Base-by-base conservation (phyloP, 2,888 invertebrate species). In the Disparrhopalites patrizii region DNA sequence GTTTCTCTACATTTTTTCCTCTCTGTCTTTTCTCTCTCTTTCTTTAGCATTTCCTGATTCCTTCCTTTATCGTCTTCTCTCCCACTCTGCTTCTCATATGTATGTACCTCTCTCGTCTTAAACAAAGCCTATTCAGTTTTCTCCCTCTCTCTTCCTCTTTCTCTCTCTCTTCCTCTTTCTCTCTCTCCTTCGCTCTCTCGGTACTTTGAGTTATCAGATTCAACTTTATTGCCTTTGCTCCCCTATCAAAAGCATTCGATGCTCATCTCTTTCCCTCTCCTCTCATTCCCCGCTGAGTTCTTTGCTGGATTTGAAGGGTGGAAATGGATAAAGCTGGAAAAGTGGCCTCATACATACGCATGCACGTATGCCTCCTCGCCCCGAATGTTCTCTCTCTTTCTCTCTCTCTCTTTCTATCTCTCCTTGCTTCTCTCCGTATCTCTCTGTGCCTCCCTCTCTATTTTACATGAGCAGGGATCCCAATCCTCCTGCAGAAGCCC, bases 161-260 rank as follows among this genome's bases (percentile, higher is more conserved):
- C 18, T 47, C 30, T 55, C 8, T 13, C 23, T 25, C 8, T 27
- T n/a, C 20, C 31, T 55, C 31, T 18, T 5, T 31, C 33, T 31
- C n/a, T 18, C 31, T n/a, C 31, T 52, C 30, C 23, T 52, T 10
- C 18, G 27, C 31, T 10, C 30, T 7, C 30, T 10, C 18, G 27
- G 20, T 10, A 10, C 31, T 30, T 33, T 55, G 27, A 55, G 20
- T 55, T 31, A 31, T 55, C 27, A 52, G 27, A 52, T 52, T 52
- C 52, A 10, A 23, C 55, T 55, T 55, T 55, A 55, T 55, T 55
- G 55, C 33, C 55, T 55, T 20, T 25, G 20, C 47, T 47, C 47
- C 47, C 40, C 47, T 23, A 47, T 47, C 47, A 47, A 18, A 47
- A 47, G 23, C 47, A 47, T 47, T 47, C 47, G 47, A 47, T 47